Evolutionary conservation across 2,797 vertebrate genomes (phyloP).

Genomic region (Peromyscus eremicus): DNA sequence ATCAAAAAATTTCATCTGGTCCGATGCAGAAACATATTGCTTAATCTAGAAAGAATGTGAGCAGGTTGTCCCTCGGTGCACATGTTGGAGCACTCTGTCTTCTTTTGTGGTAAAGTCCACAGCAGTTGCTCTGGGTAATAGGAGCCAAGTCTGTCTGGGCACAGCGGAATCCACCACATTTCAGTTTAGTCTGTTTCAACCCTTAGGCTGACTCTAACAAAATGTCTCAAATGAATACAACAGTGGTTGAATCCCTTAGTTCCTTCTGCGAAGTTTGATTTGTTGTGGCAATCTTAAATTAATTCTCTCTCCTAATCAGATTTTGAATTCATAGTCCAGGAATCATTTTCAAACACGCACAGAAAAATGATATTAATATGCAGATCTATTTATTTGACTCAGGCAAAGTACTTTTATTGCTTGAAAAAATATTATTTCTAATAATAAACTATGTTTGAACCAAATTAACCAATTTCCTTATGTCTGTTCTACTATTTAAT

Average conservation of each 20-base stretch:
- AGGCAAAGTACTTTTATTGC: slow-evolving; percentile 49
- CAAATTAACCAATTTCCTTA: not conserved
- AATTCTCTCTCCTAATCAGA: slow-evolving; percentile 55
- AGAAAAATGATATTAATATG: slow-evolving; percentile 9
- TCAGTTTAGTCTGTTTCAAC: slow-evolving; percentile 64
- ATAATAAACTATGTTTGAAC: slow-evolving; percentile 37
- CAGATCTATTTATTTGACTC: slow-evolving; percentile 48
- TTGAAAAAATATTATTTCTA: slow-evolving; percentile 66
- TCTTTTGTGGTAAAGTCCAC: slow-evolving; percentile 60
- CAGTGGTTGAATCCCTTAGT: not conserved
- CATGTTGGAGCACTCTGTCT: not conserved
- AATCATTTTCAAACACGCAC: slow-evolving; percentile 44
- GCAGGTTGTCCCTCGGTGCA: slow-evolving; percentile 70
- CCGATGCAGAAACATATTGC: slow-evolving; percentile 73
- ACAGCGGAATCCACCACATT: not conserved
- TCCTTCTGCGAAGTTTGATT: slow-evolving; percentile 32
- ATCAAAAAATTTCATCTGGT: slow-evolving; percentile 80
- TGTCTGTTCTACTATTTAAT: slow-evolving; percentile 2
- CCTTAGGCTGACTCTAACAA: slow-evolving; percentile 56
- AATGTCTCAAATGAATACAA: slow-evolving; percentile 59
- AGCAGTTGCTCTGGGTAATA: slow-evolving; percentile 71
- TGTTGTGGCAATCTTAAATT: slow-evolving; percentile 38
- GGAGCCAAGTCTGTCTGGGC: slow-evolving; percentile 65
- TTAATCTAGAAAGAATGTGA: slow-evolving; percentile 81
- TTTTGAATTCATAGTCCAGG: slow-evolving; percentile 22